These are phyloP conservation scores for Heterochromis multidens DNA, from an alignment of 2,113 vertebrate species.

Conservation along the genomic window DNA sequence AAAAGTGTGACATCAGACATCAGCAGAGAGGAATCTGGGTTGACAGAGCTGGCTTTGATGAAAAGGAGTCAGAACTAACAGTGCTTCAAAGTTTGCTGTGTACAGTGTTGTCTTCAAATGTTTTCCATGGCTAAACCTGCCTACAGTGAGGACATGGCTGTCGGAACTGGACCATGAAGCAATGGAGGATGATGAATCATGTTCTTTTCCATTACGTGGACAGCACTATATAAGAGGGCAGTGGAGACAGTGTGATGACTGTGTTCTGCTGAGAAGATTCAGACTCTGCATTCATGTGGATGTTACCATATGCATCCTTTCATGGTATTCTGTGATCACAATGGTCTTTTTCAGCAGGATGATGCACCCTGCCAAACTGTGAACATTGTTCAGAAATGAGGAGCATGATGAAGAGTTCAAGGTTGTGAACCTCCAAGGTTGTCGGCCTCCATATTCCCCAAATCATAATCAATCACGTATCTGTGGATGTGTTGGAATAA, in stretches of 20 bases:
- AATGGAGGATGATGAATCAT: neutral
- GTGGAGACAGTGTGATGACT: too few relatives aligned
- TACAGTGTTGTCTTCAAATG: neutral
- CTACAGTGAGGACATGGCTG: neutral
- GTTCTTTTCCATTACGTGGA: too few relatives aligned
- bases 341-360: neutral
- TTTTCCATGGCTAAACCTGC: neutral
- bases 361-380: rapidly evolving
- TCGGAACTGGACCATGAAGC: neutral
- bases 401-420: neutral
- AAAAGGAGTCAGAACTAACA: neutral
- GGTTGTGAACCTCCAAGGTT: too few relatives aligned
- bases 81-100: neutral
- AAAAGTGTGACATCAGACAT: too few relatives aligned
- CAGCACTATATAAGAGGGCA: too few relatives aligned
- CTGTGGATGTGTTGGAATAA: neutral
- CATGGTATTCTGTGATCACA: too few relatives aligned
- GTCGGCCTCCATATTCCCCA: neutral
- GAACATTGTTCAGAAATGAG: neutral
- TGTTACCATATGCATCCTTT: too few relatives aligned
- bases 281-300: too few relatives aligned
- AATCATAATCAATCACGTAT: neutral
- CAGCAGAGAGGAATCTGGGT: neutral
- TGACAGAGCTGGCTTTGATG: neutral
- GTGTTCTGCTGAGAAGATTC: too few relatives aligned